Base-by-base conservation (phyloP, 1,140 invertebrate genomes). In the Helicoverpa armigera region DNA sequence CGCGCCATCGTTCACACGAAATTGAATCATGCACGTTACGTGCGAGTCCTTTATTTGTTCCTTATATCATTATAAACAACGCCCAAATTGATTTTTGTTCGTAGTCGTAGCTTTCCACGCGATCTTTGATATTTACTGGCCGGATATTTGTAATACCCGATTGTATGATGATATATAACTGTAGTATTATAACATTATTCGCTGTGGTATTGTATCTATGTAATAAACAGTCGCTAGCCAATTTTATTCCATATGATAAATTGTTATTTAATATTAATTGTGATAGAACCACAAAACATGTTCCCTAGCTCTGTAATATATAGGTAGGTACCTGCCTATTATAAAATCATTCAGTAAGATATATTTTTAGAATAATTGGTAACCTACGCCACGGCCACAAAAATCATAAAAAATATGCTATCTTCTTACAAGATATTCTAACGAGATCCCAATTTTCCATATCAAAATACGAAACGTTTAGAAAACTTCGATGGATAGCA, bases 11-110 rank as follows among this genome's bases (percentile, higher is more conserved):
- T 60, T 61, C 43, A 76, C 58, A 51, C 58, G 23, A 50, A 76
- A 76, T 76, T 76, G 73, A 61, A 76, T 76, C 58, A 76, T 76
- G 73, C 43, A 63, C 31, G 73, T 61, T 63, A 76, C 48, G 58
- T 61, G 65, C 65, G 58, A 43, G 18, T 29, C 56, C 58, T 76
- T 76, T 61, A 76, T 76, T 76, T 76, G 58, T 48, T 61, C 31
- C 35, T 76, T 61, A 76, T 63, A 63, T 51, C 31, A 76, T 76
- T 63, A 76, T 61, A 76, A 76, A 76, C 60, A 76, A 50, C 35
- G 56, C 18, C 73, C 11, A 29, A 76, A 76, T 50, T 61, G 56
- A 76, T 76, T 61, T 7, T 51, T 50, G 73, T 63, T 51, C 58
- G 43, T 50, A 53, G 51, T 60, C 18, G 73, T 5, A 5, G 58